Base-by-base conservation (phyloP, 2,888 invertebrate species). In the Heliconius ismenius region DNA sequence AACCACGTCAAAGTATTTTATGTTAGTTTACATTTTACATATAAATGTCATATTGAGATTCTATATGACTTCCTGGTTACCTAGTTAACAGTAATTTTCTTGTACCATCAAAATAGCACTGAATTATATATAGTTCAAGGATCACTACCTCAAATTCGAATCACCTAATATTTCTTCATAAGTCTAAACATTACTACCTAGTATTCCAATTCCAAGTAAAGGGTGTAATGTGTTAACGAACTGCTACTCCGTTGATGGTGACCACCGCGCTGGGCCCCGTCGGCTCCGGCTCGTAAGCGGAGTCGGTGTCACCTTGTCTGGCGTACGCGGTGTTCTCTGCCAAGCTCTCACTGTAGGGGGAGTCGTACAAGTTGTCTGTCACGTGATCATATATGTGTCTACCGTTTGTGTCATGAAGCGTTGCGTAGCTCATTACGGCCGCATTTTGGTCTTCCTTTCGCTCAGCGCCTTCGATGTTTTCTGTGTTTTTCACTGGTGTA, bases 241-340 rank as follows among this genome's bases (percentile, higher is more conserved):
- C 97, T 62, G 98, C 96, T 69, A 98, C 98, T 13, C 98, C 98
- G 86, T 98, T 98, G 84, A 98, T 98, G 67, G 98, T 98, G 84
- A 98, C 97, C 32, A 96, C 96, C 0, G 94, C 94, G 73, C 81
- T 93, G 1, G 93, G 94, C 0, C 93, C 92, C 70, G 95, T 96
- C 0, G 97, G 97, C 82, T 96, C 96, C 0, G 97, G 96, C 78
- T 96, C 96, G 86, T 96, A 96, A 0, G 93, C 92, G 2, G 93
- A 93, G 81, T 94, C 94, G 0, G 93, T 91, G 82, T 94, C 94
- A 81, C 92, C 90, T 18, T 93, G 84, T 4, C 92, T 86, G 1
- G 94, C 93, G 80, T 94, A 94, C 2, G 91, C 92, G 3, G 87
- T 87, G 79, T 94, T 94, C 83, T 94, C 94, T 1, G 94, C 89